Base-by-base conservation (phyloP, 1,140 invertebrate species). In the Euura saliciscinereae region DNA sequence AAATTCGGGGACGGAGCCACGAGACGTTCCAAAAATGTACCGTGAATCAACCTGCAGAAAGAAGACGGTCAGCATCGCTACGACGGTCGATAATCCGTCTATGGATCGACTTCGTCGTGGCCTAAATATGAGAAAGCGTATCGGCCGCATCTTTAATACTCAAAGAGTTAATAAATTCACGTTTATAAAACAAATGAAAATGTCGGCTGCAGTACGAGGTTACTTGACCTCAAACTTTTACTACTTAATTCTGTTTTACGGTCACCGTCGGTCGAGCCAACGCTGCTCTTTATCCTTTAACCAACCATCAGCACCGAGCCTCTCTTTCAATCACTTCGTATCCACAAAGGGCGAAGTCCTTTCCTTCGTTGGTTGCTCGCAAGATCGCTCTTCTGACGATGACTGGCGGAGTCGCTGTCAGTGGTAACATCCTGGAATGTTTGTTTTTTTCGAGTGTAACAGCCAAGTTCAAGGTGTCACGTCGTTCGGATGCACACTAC, bases 11-110 rank as follows among this genome's bases (percentile, higher is more conserved):
- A n/a, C 51, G 51, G 10, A 59, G 51, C 51, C 6, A 59, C 8
- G 5, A 59, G 51, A 11, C 13, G 51, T 59, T 59, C 51, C 51
- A 59, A 59, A 59, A 59, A 59, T 59, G 51, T 5, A 11, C 51
- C 51, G 51, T 59, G 51, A 59, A 59, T 59, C 51, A 59, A 59
- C 51, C 13, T 59, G 51, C 51, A 59, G 51, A 59, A n/a, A 59
- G n/a, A n/a, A n/a, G 51, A 59, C 51, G 51, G 51, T 59, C 51
- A 59, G 51, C 51, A 59, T 6, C 51, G 10, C 28, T 28, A 28
- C 51, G 51, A 59, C 51, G 51, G 51, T 59, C 51, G 51, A 59
- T 59, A 59, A 59, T 59, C 51, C 3, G 51, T 59, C 51, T 59
- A 8, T 8, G 51, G 13, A 59, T 59, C 51, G 51, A 4, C 51